Conservation (phyloP, 2,797 vertebrate genomes). For the Strix occidentalis region DNA sequence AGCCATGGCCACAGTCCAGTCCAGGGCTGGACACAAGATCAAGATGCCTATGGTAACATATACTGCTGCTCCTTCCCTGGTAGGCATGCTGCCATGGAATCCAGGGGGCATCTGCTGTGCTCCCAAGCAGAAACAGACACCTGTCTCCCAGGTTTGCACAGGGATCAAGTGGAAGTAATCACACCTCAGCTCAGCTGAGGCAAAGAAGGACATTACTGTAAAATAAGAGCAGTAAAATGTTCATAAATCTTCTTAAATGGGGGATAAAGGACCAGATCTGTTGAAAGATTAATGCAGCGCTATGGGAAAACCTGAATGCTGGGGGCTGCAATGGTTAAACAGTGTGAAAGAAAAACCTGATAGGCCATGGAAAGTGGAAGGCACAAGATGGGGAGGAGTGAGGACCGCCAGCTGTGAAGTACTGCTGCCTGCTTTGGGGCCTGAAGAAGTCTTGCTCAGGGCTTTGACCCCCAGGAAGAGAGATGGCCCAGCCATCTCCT, state of each 20-base stretch:
- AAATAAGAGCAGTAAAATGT: background rate
- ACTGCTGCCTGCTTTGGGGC: background rate
- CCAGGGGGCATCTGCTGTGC: background rate
- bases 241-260: background rate
- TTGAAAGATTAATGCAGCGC: background rate
- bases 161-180: background rate
- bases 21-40: background rate
- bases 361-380: background rate
- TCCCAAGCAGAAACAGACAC: background rate
- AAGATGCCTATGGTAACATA: background rate
- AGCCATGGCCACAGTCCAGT: background rate
- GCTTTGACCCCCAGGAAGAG: background rate
- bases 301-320: background rate
- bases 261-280: background rate
- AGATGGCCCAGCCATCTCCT: background rate
- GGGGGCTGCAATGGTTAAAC: background rate
- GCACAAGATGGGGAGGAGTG: background rate
- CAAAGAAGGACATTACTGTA: background rate
- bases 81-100: background rate
- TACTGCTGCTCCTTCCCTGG: background rate
- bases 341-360: background rate
- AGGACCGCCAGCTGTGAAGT: accelerated
- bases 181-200: background rate
- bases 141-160: background rate
- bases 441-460: background rate